These are phyloP conservation scores for Caenorhabditis doughertyi DNA, from an alignment of 2,888 invertebrate species.

Conservation along the genomic window DNA sequence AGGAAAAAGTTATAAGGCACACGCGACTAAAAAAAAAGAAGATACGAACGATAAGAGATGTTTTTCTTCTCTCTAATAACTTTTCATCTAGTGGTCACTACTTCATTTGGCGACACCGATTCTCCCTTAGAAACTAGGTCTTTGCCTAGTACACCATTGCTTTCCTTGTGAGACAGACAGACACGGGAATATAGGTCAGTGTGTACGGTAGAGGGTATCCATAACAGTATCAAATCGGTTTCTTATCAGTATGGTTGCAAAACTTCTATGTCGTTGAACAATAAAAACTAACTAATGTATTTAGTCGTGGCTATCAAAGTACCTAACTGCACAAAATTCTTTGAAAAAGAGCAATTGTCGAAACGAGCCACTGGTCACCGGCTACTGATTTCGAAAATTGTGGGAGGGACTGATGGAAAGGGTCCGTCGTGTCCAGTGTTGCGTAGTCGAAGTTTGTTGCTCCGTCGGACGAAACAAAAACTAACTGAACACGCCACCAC, in stretches of 20 bases:
- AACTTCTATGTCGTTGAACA: background rate
- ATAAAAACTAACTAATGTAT: slow-evolving; percentile 20
- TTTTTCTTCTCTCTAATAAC: slow-evolving; percentile 52
- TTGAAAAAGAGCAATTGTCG: slow-evolving; percentile 45
- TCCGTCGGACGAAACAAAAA: slow-evolving; percentile 29
- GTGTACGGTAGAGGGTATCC: slow-evolving; percentile 50
- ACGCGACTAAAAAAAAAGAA: slow-evolving; percentile 45
- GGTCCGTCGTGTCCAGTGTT: slow-evolving; percentile 6
- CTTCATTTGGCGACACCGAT: slow-evolving; percentile 26
- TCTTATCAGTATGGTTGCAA: slow-evolving; percentile 51
- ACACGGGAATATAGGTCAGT: slow-evolving; percentile 57
- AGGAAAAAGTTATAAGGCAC: slow-evolving; percentile 51
- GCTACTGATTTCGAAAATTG: slow-evolving; percentile 56
- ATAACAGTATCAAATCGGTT: slow-evolving; percentile 52
- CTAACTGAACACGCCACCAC: slow-evolving; percentile 50
- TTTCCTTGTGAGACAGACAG: slow-evolving; percentile 38
- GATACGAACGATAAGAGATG: slow-evolving; percentile 59
- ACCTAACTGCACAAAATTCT: no score
- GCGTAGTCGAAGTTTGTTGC: slow-evolving; percentile 4
- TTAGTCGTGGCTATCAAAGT: background rate
- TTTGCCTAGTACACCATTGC: slow-evolving; percentile 45
- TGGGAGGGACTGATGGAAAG: slow-evolving; percentile 43
- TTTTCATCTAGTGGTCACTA: slow-evolving; percentile 25
- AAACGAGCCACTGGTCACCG: slow-evolving; percentile 52
- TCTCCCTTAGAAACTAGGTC: slow-evolving; percentile 45